Conservation (phyloP, 2,888 invertebrate genomes). For the Xanthorhoe spadicearia region DNA sequence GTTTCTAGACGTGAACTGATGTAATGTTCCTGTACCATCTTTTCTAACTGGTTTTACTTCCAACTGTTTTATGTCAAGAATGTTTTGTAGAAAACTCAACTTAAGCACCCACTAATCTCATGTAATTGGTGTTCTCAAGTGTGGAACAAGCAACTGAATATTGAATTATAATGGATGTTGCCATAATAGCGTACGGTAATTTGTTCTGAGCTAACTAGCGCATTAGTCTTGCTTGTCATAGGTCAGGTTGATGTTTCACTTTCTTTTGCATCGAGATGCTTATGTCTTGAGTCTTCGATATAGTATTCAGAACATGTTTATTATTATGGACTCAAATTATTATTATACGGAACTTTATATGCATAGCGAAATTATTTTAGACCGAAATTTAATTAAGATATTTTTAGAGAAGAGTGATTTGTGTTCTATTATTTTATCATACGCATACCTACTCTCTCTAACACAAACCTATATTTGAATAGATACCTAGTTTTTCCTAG, state of each 20-base stretch:
- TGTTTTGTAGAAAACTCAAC: constrained; percentile 10
- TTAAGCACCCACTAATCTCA: background rate
- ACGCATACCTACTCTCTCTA: no score
- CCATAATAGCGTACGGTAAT: background rate
- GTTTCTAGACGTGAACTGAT: constrained; percentile 53
- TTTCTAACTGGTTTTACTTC: constrained; percentile 40
- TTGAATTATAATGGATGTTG: background rate
- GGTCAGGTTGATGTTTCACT: background rate
- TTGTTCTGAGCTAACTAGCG: background rate
- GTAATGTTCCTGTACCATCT: constrained; percentile 40
- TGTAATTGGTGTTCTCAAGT: background rate
- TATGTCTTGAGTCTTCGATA: background rate
- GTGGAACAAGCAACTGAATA: background rate
- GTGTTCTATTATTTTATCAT: no score
- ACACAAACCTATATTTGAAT: no score
- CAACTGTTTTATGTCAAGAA: constrained; percentile 1
- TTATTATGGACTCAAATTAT: background rate
- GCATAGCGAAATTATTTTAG: no score
- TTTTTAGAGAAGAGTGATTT: no score
- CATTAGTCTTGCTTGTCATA: constrained; percentile 1
- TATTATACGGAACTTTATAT: no score
- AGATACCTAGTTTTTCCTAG: no score
- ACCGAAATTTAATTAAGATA: no score
- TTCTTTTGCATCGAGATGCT: constrained; percentile 2
- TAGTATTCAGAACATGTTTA: background rate